phyloP scores from a whole-genome alignment of 2,113 vertebrate species.

The Tretioscincus oriximinensis region DNA sequence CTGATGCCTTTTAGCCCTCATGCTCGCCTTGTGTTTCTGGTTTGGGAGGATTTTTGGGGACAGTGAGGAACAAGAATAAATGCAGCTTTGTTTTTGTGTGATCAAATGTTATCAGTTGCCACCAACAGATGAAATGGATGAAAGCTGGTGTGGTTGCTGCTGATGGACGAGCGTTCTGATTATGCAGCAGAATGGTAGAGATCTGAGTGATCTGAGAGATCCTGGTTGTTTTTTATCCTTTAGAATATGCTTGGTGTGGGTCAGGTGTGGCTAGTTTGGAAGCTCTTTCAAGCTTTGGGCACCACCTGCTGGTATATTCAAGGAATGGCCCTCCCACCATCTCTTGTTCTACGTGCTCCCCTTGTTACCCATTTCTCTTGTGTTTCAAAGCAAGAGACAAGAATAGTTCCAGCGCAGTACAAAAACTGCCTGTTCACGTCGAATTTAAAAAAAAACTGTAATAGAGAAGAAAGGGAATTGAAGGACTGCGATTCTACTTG shows the following conservation, averaged over 20 bases:
- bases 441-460: not conserved
- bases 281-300: slow-evolving; percentile 50
- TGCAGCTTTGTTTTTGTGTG: not conserved
- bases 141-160: not conserved
- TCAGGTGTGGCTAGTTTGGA: not conserved
- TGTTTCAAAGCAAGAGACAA: too few species aligned
- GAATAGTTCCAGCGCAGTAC: not conserved
- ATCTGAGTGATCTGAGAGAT: too few species aligned
- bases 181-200: not conserved
- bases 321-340: not conserved
- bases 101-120: not conserved
- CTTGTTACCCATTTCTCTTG: too few species aligned
- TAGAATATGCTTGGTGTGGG: not conserved
- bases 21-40: not conserved
- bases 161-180: not conserved
- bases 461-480: not conserved
- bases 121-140: not conserved
- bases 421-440: not conserved
- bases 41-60: not conserved
- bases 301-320: slow-evolving; percentile 62
- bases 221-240: not conserved
- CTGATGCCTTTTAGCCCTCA: not conserved
- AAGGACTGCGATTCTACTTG: too few species aligned
- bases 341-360: too few species aligned
- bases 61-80: not conserved